Percentiles rank a stretch among this genome's conserved stretches.
Conservation (phyloP, 2,888 invertebrate genomes). For the Argynnis bischoffii region DNA sequence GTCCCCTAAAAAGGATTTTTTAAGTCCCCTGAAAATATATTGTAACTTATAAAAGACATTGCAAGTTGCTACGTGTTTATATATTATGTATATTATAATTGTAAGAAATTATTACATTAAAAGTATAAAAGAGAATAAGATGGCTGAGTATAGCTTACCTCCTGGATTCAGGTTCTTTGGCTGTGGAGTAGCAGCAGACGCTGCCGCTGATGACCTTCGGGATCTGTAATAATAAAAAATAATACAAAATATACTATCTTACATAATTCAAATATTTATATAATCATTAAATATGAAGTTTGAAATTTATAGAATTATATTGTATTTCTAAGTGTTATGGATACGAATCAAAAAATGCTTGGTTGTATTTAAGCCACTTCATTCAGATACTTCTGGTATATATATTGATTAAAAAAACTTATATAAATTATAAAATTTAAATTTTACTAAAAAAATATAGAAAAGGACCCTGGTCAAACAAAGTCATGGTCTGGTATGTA, state of each 20-base stretch:
- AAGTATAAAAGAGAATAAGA: not conserved
- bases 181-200: conserved; percentile 87
- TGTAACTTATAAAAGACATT: no score
- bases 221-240: conserved; percentile 81
- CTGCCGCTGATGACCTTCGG: conserved; percentile 89
- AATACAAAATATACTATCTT: conserved; percentile 1
- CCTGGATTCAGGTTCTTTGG: conserved; percentile 88
- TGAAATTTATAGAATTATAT: not conserved
- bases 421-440: no score
- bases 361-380: no score
- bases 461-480: no score
- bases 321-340: not conserved
- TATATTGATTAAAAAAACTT: no score
- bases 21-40: no score
- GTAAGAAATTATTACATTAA: not conserved
- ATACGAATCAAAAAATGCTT: no score
- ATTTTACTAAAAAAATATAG: no score
- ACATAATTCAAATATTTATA: no score
- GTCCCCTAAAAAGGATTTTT: no score
- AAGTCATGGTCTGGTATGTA: no score
- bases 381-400: no score
- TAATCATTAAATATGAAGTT: not conserved
- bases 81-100: not conserved
- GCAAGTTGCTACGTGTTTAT: not conserved
- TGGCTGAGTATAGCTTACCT: conserved; percentile 78